Percentiles rank a stretch among this genome's conserved stretches.
Conservation (phyloP, 2,888 invertebrate species). For the Tiliacea aurago region DNA sequence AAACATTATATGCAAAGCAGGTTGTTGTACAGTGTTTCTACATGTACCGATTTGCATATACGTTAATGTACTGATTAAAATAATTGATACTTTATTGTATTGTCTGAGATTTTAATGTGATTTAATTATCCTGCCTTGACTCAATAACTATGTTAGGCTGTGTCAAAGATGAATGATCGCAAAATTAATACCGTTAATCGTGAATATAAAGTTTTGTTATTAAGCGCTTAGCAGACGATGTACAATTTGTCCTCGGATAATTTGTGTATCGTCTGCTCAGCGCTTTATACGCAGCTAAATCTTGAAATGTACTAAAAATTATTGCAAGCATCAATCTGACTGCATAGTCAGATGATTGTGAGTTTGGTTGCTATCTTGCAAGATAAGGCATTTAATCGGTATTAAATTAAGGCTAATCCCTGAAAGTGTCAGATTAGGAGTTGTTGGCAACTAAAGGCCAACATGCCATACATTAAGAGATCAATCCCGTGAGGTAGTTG, state of each 20-base stretch:
- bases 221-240: too few species aligned
- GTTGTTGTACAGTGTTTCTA: slow-evolving; percentile 24
- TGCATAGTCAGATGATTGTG: background rate
- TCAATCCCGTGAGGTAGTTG: background rate
- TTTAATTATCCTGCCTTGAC: background rate
- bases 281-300: background rate
- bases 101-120: slow-evolving; percentile 8
- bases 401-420: background rate
- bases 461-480: background rate
- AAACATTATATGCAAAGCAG: slow-evolving; percentile 40
- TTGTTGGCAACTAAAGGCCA: background rate
- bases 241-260: too few species aligned
- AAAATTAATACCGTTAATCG: too few species aligned
- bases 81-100: slow-evolving; percentile 8
- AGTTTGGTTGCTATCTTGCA: background rate
- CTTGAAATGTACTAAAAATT: background rate
- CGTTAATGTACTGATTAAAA: slow-evolving; percentile 22
- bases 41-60: slow-evolving; percentile 38
- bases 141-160: background rate
- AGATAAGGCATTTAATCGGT: slow-evolving; percentile 23
- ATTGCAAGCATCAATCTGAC: background rate
- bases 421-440: background rate
- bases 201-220: too few species aligned
- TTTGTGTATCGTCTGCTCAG: too few species aligned
- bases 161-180: too few species aligned